Conservation (phyloP, 2,113 vertebrate genomes). For the Trematocara zebra region DNA sequence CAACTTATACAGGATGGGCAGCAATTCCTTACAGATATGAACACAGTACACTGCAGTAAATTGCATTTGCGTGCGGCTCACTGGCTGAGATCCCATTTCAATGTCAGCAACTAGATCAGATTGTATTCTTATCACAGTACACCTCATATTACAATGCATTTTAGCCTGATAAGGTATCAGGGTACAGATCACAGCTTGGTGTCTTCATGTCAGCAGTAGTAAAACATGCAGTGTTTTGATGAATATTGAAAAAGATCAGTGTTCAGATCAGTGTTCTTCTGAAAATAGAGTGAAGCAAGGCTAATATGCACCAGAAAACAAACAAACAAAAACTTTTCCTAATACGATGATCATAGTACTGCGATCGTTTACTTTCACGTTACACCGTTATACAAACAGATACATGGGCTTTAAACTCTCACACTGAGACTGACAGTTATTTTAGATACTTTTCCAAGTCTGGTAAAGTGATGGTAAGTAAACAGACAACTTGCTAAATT, state of each 20-base stretch:
- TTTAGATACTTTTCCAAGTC: background rate
- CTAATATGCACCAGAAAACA: background rate
- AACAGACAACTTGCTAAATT: background rate
- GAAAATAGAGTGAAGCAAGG: background rate
- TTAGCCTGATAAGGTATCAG: background rate
- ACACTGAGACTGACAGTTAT: background rate
- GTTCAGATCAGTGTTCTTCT: background rate
- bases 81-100: background rate
- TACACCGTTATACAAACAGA: background rate
- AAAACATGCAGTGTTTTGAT: background rate
- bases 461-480: background rate
- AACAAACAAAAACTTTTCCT: background rate
- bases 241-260: background rate
- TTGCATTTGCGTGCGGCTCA: background rate
- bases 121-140: background rate
- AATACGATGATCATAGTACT: background rate
- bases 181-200: background rate
- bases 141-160: background rate
- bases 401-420: background rate
- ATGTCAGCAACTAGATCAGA: background rate
- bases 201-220: background rate
- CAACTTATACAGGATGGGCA: background rate
- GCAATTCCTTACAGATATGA: background rate
- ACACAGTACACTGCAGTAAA: background rate
- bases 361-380: background rate